These are phyloP conservation scores for Eupithecia insigniata DNA, from an alignment of 2,888 invertebrate genomes.

Conservation along the genomic window DNA sequence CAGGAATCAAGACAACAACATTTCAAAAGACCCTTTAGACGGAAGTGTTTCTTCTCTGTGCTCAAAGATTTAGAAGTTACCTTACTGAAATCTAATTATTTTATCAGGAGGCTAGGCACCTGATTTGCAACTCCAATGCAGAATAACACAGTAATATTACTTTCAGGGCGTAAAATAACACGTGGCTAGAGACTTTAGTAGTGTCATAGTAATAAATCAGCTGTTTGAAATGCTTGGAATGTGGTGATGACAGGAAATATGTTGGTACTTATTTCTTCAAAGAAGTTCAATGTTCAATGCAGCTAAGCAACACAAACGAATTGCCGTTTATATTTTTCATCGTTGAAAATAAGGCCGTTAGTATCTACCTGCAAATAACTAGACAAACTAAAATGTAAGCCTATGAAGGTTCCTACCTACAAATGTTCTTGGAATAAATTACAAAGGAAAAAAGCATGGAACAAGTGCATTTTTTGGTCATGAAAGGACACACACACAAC, in stretches of 20 bases:
- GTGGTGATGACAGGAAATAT: background rate
- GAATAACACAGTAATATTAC: background rate
- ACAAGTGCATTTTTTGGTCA: background rate
- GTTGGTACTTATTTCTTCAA: background rate
- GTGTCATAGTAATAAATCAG: slow-evolving; percentile 10
- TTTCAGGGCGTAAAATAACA: slow-evolving; percentile 20
- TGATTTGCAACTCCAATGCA: background rate
- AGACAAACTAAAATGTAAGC: background rate
- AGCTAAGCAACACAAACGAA: background rate
- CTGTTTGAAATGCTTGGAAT: slow-evolving; percentile 10
- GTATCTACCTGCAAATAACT: slow-evolving; percentile 26
- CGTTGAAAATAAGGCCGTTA: slow-evolving; percentile 24
- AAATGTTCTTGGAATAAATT: background rate
- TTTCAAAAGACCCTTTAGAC: background rate
- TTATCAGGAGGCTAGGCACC: background rate
- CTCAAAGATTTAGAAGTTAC: background rate
- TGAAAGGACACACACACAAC: background rate
- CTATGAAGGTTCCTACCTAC: background rate
- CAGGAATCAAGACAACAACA: background rate
- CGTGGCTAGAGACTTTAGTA: slow-evolving; percentile 13
- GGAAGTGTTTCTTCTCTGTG: background rate
- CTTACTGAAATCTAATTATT: background rate
- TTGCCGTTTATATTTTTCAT: slow-evolving; percentile 14
- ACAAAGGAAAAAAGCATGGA: background rate
- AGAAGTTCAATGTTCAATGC: background rate